These are phyloP conservation scores for Thumatha senex DNA, from an alignment of 2,888 invertebrate genomes.

Conservation along the genomic window DNA sequence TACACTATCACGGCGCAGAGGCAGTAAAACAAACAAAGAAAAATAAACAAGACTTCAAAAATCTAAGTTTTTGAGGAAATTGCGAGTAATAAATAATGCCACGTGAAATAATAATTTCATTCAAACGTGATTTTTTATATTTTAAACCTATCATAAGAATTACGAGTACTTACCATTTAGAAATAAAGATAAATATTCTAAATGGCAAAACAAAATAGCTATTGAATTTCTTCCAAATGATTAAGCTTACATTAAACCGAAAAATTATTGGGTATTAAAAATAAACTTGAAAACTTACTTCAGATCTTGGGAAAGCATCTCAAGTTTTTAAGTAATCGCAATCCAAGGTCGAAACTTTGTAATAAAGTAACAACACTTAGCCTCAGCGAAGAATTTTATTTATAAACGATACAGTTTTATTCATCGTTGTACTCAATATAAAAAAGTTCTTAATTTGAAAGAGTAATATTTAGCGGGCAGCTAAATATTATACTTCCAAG, in stretches of 20 bases:
- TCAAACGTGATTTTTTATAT: too few relatives aligned
- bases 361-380: slow-evolving; percentile 58
- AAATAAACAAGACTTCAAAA: too few relatives aligned
- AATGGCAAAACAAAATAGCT: not conserved
- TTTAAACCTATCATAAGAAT: too few relatives aligned
- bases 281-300: slow-evolving; percentile 52
- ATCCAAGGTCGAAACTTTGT: slow-evolving; percentile 60
- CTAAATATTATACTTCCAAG: not conserved
- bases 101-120: too few relatives aligned
- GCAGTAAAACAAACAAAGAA: too few relatives aligned
- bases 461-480: too few relatives aligned
- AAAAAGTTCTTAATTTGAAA: not conserved
- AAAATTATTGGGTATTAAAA: slow-evolving; percentile 31
- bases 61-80: too few relatives aligned
- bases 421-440: not conserved
- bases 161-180: too few relatives aligned
- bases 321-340: slow-evolving; percentile 62
- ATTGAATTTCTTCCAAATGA: slow-evolving; percentile 20
- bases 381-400: slow-evolving; percentile 43
- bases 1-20: too few relatives aligned
- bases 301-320: slow-evolving; percentile 47
- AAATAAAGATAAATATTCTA: too few relatives aligned
- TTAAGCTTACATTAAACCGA: slow-evolving; percentile 20
- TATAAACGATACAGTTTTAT: slow-evolving; percentile 43
- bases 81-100: too few relatives aligned